A percentile compares a stretch with the other conserved stretches of the same genome.
Evolutionary conservation across 2,888 invertebrate species (phyloP).

Genomic region (Panzeria rudis): DNA sequence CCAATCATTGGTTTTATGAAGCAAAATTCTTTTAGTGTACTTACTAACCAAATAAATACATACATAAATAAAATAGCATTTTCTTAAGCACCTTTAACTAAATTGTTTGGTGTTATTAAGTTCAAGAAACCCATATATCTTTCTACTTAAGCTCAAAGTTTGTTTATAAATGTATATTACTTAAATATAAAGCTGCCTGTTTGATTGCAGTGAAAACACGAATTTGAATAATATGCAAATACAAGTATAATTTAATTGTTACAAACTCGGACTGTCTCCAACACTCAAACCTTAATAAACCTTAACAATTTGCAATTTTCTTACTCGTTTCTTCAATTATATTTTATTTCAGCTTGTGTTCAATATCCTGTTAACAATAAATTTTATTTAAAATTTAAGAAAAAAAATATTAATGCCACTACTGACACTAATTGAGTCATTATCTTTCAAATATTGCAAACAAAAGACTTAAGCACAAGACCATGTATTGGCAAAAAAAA

Average conservation of each 20-base stretch:
- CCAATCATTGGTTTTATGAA: too few relatives aligned
- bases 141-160: conserved; percentile 1
- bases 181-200: background rate
- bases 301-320: conserved; percentile 15
- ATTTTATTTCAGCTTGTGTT: conserved; percentile 6
- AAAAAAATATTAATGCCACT: conserved; percentile 48
- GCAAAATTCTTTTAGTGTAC: too few relatives aligned
- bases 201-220: conserved; percentile 34
- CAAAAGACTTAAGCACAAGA: conserved; percentile 33
- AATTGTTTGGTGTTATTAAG: too few relatives aligned
- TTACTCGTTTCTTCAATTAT: conserved; percentile 7
- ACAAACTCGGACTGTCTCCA: background rate
- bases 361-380: conserved; percentile 54
- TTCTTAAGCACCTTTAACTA: too few relatives aligned
- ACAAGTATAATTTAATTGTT: conserved; percentile 26
- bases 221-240: conserved; percentile 66
- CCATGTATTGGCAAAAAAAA: too few relatives aligned
- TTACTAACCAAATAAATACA: too few relatives aligned
- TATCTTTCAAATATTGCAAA: conserved; percentile 53
- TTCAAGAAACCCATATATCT: conserved; percentile 62
- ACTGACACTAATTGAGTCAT: conserved; percentile 72
- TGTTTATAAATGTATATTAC: background rate
- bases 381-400: conserved; percentile 42
- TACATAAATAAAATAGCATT: too few relatives aligned
- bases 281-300: conserved; percentile 19